Evolutionary conservation across 2,797 vertebrate genomes (phyloP).

Genomic region (Lepilemur ruficaudatus): DNA sequence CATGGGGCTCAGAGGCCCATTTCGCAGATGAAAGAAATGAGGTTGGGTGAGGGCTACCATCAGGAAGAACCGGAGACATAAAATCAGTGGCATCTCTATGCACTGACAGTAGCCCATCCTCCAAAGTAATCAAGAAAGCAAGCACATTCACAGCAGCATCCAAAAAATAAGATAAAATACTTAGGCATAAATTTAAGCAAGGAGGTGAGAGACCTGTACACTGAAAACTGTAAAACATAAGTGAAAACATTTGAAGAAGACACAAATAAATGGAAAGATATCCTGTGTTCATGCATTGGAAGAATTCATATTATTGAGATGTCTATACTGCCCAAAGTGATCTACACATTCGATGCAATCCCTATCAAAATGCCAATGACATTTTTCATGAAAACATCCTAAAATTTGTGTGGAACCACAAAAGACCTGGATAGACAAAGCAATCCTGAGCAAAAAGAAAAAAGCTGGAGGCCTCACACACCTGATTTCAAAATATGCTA

Average conservation of each 20-base stretch:
- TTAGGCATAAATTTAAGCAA: not conserved
- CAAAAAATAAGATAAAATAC: not conserved
- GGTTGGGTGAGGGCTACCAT: no score
- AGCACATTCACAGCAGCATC: not conserved
- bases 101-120: no score
- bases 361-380: not conserved
- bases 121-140: not conserved
- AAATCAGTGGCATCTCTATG: no score
- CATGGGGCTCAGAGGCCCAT: rapidly evolving
- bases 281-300: not conserved
- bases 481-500: not conserved
- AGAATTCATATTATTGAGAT: not conserved
- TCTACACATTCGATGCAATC: not conserved
- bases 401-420: not conserved
- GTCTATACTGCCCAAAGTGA: not conserved
- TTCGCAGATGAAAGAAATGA: not conserved
- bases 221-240: not conserved
- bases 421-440: not conserved
- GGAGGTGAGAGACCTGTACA: not conserved
- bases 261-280: not conserved
- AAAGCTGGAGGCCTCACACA: not conserved
- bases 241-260: not conserved
- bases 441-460: not conserved
- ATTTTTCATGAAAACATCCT: not conserved
- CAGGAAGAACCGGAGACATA: not conserved